Conservation (phyloP, 1,140 invertebrate genomes). For the Zaprionus gabonicus region DNA sequence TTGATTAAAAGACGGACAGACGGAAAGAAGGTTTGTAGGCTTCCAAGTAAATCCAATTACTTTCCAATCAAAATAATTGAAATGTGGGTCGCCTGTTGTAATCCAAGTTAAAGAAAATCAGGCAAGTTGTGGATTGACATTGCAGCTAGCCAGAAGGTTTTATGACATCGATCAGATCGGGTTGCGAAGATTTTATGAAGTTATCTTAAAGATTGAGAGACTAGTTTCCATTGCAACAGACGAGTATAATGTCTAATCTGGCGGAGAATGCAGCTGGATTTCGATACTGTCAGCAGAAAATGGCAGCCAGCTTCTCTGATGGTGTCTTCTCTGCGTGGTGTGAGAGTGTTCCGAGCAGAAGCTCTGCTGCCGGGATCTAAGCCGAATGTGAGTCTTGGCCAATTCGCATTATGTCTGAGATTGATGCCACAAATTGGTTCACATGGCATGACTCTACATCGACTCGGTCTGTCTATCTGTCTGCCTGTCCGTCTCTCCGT, state of each 20-base stretch:
- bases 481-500: background rate
- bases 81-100: too few species aligned
- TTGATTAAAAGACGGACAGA: too few species aligned
- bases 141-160: too few species aligned
- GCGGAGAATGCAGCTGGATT: constrained; percentile 2
- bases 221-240: background rate
- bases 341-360: constrained; percentile 1
- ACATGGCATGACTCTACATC: constrained; percentile 70
- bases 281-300: background rate
- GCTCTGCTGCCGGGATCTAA: background rate
- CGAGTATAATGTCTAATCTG: background rate
- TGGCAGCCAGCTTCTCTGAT: background rate
- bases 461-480: constrained; percentile 25
- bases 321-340: background rate
- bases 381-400: constrained; percentile 37
- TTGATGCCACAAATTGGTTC: constrained; percentile 84
- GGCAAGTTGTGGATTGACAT: too few species aligned
- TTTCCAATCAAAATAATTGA: too few species aligned
- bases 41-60: too few species aligned
- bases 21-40: too few species aligned
- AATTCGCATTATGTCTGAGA: constrained; percentile 83
- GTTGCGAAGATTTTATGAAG: background rate
- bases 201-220: background rate
- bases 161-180: too few species aligned
- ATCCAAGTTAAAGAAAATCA: too few species aligned